phyloP scores from a whole-genome alignment of 2,888 invertebrate genomes.

The Lithophane semibrunnea region DNA sequence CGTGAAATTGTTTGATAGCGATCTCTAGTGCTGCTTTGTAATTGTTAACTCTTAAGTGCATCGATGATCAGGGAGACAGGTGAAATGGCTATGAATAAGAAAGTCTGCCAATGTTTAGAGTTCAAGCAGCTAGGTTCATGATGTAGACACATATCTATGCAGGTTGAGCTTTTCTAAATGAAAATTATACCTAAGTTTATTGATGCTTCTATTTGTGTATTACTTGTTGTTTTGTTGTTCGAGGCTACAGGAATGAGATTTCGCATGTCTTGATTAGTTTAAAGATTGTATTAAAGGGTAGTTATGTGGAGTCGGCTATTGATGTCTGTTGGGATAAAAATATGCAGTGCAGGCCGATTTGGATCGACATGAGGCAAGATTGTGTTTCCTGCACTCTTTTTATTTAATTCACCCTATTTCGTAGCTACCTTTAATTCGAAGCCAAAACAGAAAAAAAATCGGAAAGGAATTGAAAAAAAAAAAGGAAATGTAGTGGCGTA shows the following conservation, averaged over 20 bases:
- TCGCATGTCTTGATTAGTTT: background rate
- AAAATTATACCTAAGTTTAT: background rate
- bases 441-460: background rate
- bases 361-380: background rate
- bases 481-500: background rate
- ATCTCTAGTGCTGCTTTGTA: constrained; percentile 45
- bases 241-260: background rate
- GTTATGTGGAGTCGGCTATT: background rate
- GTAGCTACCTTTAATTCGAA: background rate
- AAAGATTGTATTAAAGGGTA: no score
- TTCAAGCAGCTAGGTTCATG: constrained; percentile 13
- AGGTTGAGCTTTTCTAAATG: constrained; percentile 30
- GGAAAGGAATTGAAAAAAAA: background rate
- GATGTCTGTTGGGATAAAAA: background rate
- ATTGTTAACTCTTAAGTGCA: constrained; percentile 44
- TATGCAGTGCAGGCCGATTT: background rate
- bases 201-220: background rate
- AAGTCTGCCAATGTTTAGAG: constrained; percentile 45
- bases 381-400: background rate
- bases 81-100: constrained; percentile 57
- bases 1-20: constrained; percentile 48
- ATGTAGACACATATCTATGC: background rate
- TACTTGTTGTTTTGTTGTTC: background rate
- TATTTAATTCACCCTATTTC: background rate
- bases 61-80: constrained; percentile 42